Evolutionary conservation across 2,888 invertebrate species (phyloP), one percentile per base, ranked within the genome.

Genomic region (Oeneis ivallda): DNA sequence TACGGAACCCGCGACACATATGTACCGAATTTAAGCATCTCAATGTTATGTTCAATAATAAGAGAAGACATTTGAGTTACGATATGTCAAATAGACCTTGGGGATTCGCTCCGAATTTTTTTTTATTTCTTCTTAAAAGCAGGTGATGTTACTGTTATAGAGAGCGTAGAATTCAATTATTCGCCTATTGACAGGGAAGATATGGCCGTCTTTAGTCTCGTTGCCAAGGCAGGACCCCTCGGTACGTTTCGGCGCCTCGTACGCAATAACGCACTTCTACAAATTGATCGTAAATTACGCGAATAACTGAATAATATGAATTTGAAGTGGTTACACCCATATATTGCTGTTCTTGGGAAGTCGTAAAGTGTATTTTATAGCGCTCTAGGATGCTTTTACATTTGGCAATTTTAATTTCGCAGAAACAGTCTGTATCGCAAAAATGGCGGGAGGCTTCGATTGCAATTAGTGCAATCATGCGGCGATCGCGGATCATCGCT

Each of bases 151-250:
- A 78, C 79, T 79, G 77, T 80, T 84, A 85, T 82, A 84, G 84
- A 87, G 86, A 85, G 80, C 75, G 81, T 79, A 79, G 81, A 83
- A 86, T 87, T 88, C 86, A 91, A 91, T 91, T 87, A 90, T 88
- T 81, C 83, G 79, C 72, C 81, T 79, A 86, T 86, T 86, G 85
- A 88, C 79, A 85, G 83, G 80, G 73, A 71, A 78, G 76, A 79
- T 79, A 77, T 81, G 84, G 83, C 80, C 83, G 83, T 77, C 79
- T 76, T 79, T 78, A 83, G 85, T 82, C 79, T 80, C 71, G 83
- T 86, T 83, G 81, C 81, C 71, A 78, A 43, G 39, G 5, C 9
- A 17, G 34, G 45, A n/a, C 43, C 43, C 53, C 72, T 76, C 79
- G 82, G 84, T 83, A 84, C 34, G 13, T 52, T 53, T 49, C 39